Evolutionary conservation across 2,113 vertebrate genomes (phyloP).

Genomic region (Datnioides undecimradiatus): DNA sequence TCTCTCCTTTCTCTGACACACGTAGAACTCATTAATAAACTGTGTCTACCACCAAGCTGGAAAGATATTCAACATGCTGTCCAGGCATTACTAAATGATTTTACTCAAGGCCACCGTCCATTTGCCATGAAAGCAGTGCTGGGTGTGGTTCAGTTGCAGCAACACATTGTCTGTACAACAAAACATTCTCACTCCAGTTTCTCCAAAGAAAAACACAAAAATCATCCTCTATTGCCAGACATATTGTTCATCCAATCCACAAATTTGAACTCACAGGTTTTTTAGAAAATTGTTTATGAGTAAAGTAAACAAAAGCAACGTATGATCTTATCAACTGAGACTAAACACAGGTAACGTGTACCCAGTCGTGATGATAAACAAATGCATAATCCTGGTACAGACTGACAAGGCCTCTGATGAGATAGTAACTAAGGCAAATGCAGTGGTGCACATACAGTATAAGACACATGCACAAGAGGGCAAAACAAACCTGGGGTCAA

Average conservation of each 20-base stretch:
- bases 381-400: conserved; percentile 39
- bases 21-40: conserved; percentile 8
- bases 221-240: background rate
- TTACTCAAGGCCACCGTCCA: conserved; percentile 26
- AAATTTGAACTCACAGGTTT: background rate
- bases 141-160: conserved; percentile 34
- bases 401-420: conserved; percentile 72
- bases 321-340: conserved; percentile 6
- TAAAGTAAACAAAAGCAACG: conserved; percentile 16
- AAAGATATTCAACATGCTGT: conserved; percentile 13
- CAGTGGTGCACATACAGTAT: conserved; percentile 46
- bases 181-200: conserved; percentile 2
- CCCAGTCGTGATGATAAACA: conserved; percentile 31
- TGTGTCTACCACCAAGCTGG: background rate
- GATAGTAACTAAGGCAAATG: conserved; percentile 70
- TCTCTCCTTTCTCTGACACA: background rate
- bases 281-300: background rate
- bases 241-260: background rate
- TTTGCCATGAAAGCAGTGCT: conserved; percentile 45
- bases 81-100: conserved; percentile 43
- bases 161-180: background rate
- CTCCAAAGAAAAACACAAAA: conserved; percentile 9
- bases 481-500: conserved; percentile 11
- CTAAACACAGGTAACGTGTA: background rate
- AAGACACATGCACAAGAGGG: conserved; percentile 44